These are phyloP conservation scores for Tenthredo distinguenda DNA, from an alignment of 2,888 invertebrate species.

Conservation along the genomic window DNA sequence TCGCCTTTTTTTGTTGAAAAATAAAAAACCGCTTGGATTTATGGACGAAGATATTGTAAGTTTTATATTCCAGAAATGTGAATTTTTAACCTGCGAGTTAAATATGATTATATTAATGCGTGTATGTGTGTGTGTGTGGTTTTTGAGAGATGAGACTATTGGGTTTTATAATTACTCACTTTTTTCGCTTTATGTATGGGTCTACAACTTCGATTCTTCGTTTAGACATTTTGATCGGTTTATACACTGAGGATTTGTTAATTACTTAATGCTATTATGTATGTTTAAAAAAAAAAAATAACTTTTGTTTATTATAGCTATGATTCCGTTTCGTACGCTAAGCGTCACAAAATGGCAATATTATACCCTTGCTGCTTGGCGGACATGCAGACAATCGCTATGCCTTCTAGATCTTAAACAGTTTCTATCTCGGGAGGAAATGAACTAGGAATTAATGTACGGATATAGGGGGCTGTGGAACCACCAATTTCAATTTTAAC, in stretches of 20 bases:
- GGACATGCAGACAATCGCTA: not conserved
- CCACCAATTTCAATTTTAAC: not conserved
- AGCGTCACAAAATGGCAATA: slow-evolving; percentile 77
- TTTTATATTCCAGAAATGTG: not conserved
- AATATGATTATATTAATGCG: too few relatives aligned
- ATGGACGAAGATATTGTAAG: not conserved
- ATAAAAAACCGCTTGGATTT: not conserved
- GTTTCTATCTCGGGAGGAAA: not conserved
- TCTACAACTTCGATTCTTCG: slow-evolving; percentile 92
- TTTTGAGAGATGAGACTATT: not conserved
- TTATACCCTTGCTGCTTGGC: not conserved
- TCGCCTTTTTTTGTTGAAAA: not conserved
- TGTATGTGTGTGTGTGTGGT: not conserved
- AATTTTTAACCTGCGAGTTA: not conserved
- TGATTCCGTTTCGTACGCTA: slow-evolving; percentile 55
- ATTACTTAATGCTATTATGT: slow-evolving; percentile 3
- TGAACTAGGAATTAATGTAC: not conserved
- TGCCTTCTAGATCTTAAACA: slow-evolving; percentile 28
- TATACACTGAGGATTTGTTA: not conserved
- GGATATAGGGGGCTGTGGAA: slow-evolving; percentile 48
- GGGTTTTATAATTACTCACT: slow-evolving; percentile 80
- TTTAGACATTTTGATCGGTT: slow-evolving; percentile 84
- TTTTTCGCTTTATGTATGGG: slow-evolving; percentile 88
- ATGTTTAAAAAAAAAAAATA: slow-evolving; percentile 24
- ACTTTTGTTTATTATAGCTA: slow-evolving; percentile 58